These are phyloP conservation scores for Actinia equina DNA, from an alignment of 64 coral and sea anemone species.

Conservation along the genomic window DNA sequence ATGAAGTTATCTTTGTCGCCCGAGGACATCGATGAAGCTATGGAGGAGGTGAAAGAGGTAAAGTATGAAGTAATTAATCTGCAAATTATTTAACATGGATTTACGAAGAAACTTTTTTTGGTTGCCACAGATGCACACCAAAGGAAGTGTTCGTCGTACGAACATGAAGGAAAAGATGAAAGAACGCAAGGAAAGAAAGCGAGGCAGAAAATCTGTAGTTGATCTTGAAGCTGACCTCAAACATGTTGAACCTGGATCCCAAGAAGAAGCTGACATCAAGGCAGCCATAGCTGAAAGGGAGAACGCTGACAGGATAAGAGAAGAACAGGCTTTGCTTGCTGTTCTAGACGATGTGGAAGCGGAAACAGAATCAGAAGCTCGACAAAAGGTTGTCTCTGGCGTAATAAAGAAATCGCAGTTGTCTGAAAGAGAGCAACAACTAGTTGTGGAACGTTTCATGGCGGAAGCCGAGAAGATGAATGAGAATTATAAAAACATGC, in stretches of 20 bases:
- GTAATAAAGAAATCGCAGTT: constrained; percentile 65
- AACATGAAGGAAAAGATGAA: constrained; percentile 98
- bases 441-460: constrained; percentile 59
- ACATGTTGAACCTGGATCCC: constrained; percentile 68
- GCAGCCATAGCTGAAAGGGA: constrained; percentile 55
- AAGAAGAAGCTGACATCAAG: constrained; percentile 64
- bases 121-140: constrained; percentile 51
- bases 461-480: constrained; percentile 64
- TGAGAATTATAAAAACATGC: constrained; percentile 55
- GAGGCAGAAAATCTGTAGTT: constrained; percentile 49
- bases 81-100: not conserved
- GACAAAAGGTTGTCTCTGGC: constrained; percentile 56
- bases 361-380: constrained; percentile 40
- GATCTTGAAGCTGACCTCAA: constrained; percentile 72
- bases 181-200: constrained; percentile 73
- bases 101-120: too few relatives aligned
- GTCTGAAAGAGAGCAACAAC: constrained; percentile 68
- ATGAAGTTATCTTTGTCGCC: constrained; percentile 73
- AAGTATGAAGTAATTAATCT: not conserved
- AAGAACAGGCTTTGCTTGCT: constrained; percentile 43
- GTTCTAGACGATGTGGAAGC: constrained; percentile 66
- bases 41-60: constrained; percentile 94
- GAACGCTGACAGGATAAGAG: constrained; percentile 66
- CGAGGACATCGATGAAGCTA: constrained; percentile 72
- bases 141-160: constrained; percentile 35